Evolutionary conservation across 92 coral and sea anemone genomes (phyloP), one percentile per base, ranked within the genome.

Genomic region (Pocillopora meandrina): DNA sequence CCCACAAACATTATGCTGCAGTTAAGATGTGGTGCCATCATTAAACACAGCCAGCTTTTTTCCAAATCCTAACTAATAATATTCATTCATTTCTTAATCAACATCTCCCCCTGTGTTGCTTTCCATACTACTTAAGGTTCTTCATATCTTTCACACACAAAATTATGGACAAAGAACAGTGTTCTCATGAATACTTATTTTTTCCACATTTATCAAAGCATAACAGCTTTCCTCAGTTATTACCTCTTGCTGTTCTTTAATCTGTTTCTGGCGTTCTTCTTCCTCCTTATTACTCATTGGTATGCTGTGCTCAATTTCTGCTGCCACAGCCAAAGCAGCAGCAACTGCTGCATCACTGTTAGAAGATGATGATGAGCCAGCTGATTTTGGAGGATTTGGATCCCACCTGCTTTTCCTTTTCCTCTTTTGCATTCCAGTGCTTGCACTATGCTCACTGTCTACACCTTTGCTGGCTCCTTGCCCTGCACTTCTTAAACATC

Each of bases 241-340:
- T 70, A 92, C 98, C 98, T 92, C 95, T 72, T 94, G 96, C 81
- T 94, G 98, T 70, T 96, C 99, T 88, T 88, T 94, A 55, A 94
- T 72, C 62, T 96, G 99, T 67, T 82, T 96, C 79, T 96, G 96
- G 74, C 88, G 88, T 65, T 96, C 97, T 77, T 93, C 94, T 31
- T 91, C 93, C 71, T 96, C 99, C 60, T 70, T 79, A 64, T 80
- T 92, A 26, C 93, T 90, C 95, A 92, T 89, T 1, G 93, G 90
- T 10, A 90, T 88, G 68, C 95, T 89, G 85, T 92, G 95, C 56
- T 85, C 93, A 65, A 89, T 87, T 65, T 94, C 95, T 42, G 97
- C 93, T 2, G 92, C 92, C 1, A 91, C 92, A 33, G 92, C 98
- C 21, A 86, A 76, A 0, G 89, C 89, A 5, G 98, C 95, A 19